Conservation (phyloP, 2,888 invertebrate genomes). For the Arrhopalites spinosus region DNA sequence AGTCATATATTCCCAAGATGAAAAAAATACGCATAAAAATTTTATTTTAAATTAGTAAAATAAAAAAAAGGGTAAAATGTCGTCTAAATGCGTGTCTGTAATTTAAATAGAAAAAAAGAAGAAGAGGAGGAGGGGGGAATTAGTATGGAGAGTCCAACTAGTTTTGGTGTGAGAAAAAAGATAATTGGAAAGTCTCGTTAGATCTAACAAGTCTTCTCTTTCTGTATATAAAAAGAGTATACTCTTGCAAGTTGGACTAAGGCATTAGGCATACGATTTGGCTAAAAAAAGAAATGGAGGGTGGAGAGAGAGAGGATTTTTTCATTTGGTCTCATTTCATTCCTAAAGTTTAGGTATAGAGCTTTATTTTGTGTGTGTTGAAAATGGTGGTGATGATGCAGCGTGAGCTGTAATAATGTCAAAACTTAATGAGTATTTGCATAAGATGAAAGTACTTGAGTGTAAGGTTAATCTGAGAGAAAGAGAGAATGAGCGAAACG, state of each 20-base stretch:
- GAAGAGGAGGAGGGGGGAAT: too few relatives aligned
- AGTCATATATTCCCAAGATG: too few relatives aligned
- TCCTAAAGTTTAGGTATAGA: neutral
- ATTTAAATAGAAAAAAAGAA: too few relatives aligned
- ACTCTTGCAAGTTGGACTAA: too few relatives aligned
- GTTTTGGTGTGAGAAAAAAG: neutral
- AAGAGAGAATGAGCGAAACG: neutral
- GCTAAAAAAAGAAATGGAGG: neutral
- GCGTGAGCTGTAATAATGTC: slow-evolving; percentile 19
- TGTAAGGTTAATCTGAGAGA: slow-evolving; percentile 21
- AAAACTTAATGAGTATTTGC: slow-evolving; percentile 34
- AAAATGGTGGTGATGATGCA: neutral
- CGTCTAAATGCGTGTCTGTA: too few relatives aligned
- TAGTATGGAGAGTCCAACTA: neutral
- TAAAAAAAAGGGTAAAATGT: too few relatives aligned
- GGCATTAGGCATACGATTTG: neutral
- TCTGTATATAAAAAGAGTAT: neutral
- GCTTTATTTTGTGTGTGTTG: neutral
- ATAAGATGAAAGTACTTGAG: slow-evolving; percentile 18
- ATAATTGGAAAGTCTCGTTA: slow-evolving; percentile 16
- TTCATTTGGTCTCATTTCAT: neutral
- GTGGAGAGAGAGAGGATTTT: neutral
- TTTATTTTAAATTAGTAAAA: too few relatives aligned
- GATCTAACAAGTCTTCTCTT: neutral
- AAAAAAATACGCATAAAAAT: too few relatives aligned